Conservation (phyloP, 2,888 invertebrate species). For the Perithous albicinctus region DNA sequence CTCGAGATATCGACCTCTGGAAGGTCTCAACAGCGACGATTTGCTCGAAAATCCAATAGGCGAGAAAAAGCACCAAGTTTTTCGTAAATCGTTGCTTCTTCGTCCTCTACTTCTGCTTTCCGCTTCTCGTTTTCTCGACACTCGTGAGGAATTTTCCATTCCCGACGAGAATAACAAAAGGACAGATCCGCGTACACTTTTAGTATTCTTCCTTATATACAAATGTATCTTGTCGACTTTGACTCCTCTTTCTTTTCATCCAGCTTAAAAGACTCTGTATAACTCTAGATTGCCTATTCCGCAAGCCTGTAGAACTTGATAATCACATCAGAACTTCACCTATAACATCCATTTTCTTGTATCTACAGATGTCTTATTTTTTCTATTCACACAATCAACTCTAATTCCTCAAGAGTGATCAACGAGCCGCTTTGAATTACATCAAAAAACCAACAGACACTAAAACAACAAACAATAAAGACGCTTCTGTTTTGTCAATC, state of each 20-base stretch:
- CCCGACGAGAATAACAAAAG: slow-evolving; percentile 45
- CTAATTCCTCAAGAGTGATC: not conserved
- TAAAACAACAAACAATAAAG: not conserved
- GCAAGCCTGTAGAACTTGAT: not conserved
- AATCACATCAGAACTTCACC: not conserved
- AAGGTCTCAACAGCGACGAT: slow-evolving; percentile 38
- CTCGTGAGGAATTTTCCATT: slow-evolving; percentile 61
- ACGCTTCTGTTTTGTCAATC: not conserved
- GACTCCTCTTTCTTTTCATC: not conserved
- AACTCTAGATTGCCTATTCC: not conserved
- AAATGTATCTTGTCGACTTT: not conserved
- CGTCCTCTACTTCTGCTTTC: slow-evolving; percentile 45
- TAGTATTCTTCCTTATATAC: slow-evolving; percentile 10
- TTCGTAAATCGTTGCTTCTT: slow-evolving; percentile 19
- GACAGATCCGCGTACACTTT: slow-evolving; percentile 11
- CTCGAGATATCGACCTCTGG: slow-evolving; percentile 57
- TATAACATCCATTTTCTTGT: not conserved
- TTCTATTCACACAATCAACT: slow-evolving; percentile 3
- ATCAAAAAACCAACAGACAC: not conserved
- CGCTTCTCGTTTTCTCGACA: slow-evolving; percentile 46
- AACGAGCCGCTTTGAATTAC: not conserved
- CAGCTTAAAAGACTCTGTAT: not conserved
- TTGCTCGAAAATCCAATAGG: slow-evolving; percentile 32
- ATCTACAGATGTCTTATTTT: not conserved
- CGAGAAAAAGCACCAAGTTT: slow-evolving; percentile 38